Conservation (phyloP, 2,113 vertebrate genomes). For the rat (Rattus norvegicus) region DNA sequence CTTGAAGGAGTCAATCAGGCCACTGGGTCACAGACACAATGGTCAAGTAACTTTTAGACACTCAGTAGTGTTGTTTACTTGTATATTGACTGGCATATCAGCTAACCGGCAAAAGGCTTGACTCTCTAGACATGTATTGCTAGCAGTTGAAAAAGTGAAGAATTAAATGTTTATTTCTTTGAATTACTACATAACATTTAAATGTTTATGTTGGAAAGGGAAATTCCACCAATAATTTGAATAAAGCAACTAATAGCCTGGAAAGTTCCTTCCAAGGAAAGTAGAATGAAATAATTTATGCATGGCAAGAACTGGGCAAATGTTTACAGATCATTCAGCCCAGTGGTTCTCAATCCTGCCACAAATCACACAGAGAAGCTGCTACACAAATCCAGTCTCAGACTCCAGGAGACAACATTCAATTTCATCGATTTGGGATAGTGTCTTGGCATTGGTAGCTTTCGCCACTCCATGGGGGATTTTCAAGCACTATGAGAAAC, state of each 20-base stretch:
- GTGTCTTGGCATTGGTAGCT: not conserved
- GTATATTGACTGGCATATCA: not conserved
- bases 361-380: not conserved
- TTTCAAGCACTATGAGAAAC: not conserved
- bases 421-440: not conserved
- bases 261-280: not conserved
- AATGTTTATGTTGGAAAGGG: not conserved
- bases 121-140: not conserved
- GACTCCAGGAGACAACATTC: not conserved
- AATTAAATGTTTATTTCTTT: not conserved
- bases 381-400: not conserved
- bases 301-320: not conserved
- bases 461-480: not conserved
- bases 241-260: not conserved
- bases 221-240: slow-evolving; percentile 33
- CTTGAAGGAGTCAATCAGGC: not conserved
- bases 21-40: not conserved
- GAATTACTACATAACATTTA: not conserved
- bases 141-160: not conserved
- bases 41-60: not conserved
- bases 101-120: not conserved
- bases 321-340: not conserved
- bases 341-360: not conserved
- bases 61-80: not conserved
- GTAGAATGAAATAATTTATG: not conserved